Percentiles rank a stretch among this genome's conserved stretches.
phyloP scores from a whole-genome alignment of 2,113 vertebrate genomes.

The Pedetes capensis region DNA sequence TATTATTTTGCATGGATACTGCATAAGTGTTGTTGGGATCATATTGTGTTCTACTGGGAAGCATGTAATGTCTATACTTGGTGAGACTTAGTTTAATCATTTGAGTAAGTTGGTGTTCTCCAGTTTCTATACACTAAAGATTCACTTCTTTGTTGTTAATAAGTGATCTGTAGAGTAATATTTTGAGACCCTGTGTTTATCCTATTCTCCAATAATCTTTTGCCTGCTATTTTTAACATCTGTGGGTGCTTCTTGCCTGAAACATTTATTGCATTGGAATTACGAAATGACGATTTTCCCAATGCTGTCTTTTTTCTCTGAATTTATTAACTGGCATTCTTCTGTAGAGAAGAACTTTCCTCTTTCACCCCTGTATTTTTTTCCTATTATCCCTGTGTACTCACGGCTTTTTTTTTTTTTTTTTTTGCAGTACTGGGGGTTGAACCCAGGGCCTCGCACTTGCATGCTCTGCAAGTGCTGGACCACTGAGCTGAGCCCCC shows the following conservation, averaged over 20 bases:
- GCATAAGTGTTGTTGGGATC: neutral
- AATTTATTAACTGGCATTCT: conserved; percentile 23
- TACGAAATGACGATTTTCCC: conserved; percentile 59
- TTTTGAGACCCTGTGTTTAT: conserved; percentile 7
- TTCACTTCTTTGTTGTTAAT: neutral
- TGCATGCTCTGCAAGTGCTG: no score
- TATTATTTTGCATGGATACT: neutral
- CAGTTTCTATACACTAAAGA: neutral
- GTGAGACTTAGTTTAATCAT: neutral
- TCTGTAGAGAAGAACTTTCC: conserved; percentile 27
- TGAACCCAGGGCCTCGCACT: no score
- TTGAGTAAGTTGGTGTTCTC: neutral
- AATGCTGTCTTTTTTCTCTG: conserved; percentile 41
- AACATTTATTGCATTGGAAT: conserved; percentile 38
- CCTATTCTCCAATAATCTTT: conserved; percentile 58
- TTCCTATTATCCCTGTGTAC: neutral
- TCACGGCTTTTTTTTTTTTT: neutral
- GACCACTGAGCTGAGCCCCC: no score
- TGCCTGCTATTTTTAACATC: conserved; percentile 43
- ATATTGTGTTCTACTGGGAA: neutral
- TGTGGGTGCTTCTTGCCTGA: conserved; percentile 37
- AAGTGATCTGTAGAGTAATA: neutral
- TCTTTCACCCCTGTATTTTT: neutral
- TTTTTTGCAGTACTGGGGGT: no score
- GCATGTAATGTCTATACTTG: neutral